phyloP scores from a whole-genome alignment of 2,113 vertebrate species.

The Glaucidium brasilianum region DNA sequence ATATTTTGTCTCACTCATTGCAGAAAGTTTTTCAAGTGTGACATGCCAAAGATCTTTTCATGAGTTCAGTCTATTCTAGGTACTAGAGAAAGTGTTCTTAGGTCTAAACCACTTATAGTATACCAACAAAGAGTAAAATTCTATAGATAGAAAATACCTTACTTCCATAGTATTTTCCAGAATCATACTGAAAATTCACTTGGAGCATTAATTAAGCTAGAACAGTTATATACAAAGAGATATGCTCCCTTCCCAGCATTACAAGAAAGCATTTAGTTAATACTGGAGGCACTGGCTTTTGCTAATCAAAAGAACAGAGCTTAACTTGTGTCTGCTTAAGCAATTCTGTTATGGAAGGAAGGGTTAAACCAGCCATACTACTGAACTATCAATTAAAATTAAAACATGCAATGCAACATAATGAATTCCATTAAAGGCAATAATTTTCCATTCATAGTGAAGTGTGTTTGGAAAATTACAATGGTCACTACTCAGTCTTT shows the following conservation, averaged over 20 bases:
- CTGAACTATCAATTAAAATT: background rate
- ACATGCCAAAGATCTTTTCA: background rate
- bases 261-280: constrained; percentile 60
- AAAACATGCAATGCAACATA: background rate
- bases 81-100: background rate
- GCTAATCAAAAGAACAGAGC: constrained; percentile 46
- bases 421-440: constrained; percentile 17
- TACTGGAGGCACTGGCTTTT: constrained; percentile 33
- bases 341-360: constrained; percentile 14
- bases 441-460: background rate
- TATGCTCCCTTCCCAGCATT: constrained; percentile 24
- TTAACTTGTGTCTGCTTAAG: constrained; percentile 23
- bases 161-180: background rate
- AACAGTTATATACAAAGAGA: constrained; percentile 24
- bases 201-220: constrained; percentile 18
- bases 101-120: background rate
- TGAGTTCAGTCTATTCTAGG: background rate
- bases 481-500: background rate
- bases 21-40: background rate
- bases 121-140: background rate
- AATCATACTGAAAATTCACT: constrained; percentile 1
- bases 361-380: background rate
- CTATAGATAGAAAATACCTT: background rate
- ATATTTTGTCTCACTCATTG: background rate
- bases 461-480: background rate